A percentile compares a stretch with the other conserved stretches of the same genome.
phyloP scores from a whole-genome alignment of 2,113 vertebrate species.

The Paramormyrops kingsleyae region DNA sequence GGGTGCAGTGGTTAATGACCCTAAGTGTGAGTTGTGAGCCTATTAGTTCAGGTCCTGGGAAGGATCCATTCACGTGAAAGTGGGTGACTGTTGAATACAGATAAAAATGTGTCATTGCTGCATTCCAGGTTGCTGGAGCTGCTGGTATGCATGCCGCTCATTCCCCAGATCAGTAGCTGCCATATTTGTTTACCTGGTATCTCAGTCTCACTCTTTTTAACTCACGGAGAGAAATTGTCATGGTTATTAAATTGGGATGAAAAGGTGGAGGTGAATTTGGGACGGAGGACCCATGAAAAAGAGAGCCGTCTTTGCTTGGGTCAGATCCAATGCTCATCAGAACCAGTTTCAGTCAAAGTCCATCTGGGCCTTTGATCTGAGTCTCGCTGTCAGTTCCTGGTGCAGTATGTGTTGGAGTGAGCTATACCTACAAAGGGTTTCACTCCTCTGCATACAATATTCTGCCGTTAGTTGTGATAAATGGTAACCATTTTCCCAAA shows the following conservation, averaged over 20 bases:
- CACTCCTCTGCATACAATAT: not conserved
- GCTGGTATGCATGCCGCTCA: not conserved
- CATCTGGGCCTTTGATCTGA: slow-evolving; percentile 2
- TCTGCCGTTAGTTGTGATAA: not conserved
- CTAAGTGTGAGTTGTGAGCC: not conserved
- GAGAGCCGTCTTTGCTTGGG: not conserved
- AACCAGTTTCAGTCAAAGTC: not conserved
- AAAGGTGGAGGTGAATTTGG: not conserved
- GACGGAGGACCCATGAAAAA: not conserved
- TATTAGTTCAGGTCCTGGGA: not conserved
- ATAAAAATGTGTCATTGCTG: not conserved
- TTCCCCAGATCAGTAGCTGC: not conserved
- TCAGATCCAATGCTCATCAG: not conserved
- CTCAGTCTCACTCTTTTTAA: not conserved
- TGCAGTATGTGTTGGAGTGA: not conserved
- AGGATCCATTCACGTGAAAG: not conserved
- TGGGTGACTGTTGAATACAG: not conserved
- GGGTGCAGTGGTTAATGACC: not conserved
- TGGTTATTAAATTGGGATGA: not conserved
- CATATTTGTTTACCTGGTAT: not conserved
- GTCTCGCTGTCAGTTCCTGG: not conserved
- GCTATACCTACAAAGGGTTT: not conserved
- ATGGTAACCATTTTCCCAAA: not conserved
- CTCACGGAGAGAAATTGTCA: not conserved
- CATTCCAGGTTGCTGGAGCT: not conserved